phyloP scores from a whole-genome alignment of 2,888 invertebrate genomes.

The Pecten maximus region DNA sequence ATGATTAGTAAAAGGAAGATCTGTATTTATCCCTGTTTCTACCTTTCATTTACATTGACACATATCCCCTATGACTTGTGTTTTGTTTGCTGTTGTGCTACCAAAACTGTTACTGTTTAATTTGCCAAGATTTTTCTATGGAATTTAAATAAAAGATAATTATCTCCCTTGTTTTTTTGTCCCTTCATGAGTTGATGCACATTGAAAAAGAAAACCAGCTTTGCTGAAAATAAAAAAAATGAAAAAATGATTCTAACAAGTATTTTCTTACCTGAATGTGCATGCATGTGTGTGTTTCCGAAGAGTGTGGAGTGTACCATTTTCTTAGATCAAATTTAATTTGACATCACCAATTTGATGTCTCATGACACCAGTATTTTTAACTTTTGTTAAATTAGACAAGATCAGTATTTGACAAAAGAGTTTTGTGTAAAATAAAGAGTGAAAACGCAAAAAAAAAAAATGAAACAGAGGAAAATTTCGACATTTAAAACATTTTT shows the following conservation, averaged over 20 bases:
- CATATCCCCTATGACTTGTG: neutral
- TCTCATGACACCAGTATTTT: too few species aligned
- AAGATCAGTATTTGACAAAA: too few species aligned
- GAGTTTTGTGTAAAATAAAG: too few species aligned
- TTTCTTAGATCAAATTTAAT: too few species aligned
- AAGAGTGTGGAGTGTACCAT: neutral
- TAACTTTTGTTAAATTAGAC: too few species aligned
- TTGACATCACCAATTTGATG: too few species aligned
- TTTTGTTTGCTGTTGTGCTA: neutral
- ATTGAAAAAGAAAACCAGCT: neutral
- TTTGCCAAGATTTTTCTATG: neutral
- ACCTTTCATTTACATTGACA: conserved; percentile 26
- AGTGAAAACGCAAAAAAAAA: too few species aligned
- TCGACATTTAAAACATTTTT: too few species aligned
- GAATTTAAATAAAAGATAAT: too few species aligned
- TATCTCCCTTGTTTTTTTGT: neutral
- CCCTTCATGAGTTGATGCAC: too few species aligned
- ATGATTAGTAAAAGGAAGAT: neutral
- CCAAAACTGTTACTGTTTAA: neutral
- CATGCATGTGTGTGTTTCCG: neutral
- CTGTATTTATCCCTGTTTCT: neutral
- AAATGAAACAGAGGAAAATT: too few species aligned
- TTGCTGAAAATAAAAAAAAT: neutral
- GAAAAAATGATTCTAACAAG: neutral
- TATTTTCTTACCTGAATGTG: neutral